Conservation (phyloP, 2,113 vertebrate genomes). For the Gallinago paraguaiae region DNA sequence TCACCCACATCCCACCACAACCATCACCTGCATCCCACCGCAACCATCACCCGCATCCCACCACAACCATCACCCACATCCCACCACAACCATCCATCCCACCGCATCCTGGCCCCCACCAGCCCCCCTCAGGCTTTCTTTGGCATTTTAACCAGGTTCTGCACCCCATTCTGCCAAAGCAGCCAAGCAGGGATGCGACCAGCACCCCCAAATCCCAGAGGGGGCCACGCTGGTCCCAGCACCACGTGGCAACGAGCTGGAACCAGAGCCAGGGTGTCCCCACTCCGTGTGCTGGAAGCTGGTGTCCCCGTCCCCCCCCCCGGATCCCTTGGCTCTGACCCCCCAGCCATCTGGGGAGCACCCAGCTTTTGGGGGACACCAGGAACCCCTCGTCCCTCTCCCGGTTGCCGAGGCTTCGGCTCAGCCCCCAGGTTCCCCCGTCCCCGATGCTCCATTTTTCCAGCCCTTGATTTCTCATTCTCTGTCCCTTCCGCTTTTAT, state of each 20-base stretch:
- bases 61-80: no score
- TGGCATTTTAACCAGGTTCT: background rate
- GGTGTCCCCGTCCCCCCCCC: background rate
- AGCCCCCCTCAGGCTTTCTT: background rate
- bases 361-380: background rate
- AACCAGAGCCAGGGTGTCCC: background rate
- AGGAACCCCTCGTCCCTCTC: background rate
- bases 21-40: no score
- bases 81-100: no score
- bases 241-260: fast-evolving
- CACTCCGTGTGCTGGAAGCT: fast-evolving
- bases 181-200: background rate
- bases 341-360: background rate
- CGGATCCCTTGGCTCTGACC: fast-evolving
- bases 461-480: background rate
- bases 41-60: no score
- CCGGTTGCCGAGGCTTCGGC: background rate
- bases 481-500: constrained; percentile 18
- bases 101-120: no score
- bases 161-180: fast-evolving
- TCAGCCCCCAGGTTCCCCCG: background rate
- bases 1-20: no score
- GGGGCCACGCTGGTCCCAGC: background rate
- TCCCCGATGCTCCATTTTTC: constrained; percentile 16
- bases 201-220: background rate